Evolutionary conservation across 2,113 vertebrate species (phyloP).

Genomic region (Dipodomys spectabilis): DNA sequence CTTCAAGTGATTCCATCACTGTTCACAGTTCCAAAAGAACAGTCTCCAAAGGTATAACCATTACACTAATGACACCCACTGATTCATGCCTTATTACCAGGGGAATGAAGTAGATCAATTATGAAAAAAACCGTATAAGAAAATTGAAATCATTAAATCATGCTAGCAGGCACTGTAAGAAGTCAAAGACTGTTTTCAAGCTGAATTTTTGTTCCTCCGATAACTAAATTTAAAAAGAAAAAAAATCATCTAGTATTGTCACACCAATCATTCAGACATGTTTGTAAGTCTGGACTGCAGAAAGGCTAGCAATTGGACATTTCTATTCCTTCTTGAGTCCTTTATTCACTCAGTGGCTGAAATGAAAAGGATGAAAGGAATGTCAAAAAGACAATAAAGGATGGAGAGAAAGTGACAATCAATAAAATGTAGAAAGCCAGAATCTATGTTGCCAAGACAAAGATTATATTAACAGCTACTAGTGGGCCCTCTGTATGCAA

Average conservation of each 20-base stretch:
- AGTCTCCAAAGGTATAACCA: constrained; percentile 50
- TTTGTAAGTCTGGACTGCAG: neutral
- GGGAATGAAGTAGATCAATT: constrained; percentile 31
- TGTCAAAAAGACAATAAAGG: neutral
- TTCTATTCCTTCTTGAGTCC: neutral
- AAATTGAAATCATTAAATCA: constrained; percentile 43
- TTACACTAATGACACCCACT: constrained; percentile 46
- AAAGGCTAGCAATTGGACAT: no score
- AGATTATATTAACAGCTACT: neutral
- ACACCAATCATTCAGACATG: neutral
- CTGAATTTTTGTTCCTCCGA: neutral
- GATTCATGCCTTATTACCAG: constrained; percentile 58
- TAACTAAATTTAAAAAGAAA: constrained; percentile 5
- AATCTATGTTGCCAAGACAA: neutral
- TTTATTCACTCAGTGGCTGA: neutral
- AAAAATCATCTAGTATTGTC: neutral
- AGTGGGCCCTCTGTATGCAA: neutral
- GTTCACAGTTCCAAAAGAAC: constrained; percentile 56
- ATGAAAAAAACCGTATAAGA: constrained; percentile 49
- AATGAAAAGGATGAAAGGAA: neutral
- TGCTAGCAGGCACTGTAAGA: neutral
- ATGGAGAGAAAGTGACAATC: neutral
- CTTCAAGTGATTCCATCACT: constrained; percentile 64
- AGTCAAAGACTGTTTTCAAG: neutral
- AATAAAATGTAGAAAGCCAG: neutral